Conservation (phyloP, 2,113 vertebrate genomes). For the Neogale vison region DNA sequence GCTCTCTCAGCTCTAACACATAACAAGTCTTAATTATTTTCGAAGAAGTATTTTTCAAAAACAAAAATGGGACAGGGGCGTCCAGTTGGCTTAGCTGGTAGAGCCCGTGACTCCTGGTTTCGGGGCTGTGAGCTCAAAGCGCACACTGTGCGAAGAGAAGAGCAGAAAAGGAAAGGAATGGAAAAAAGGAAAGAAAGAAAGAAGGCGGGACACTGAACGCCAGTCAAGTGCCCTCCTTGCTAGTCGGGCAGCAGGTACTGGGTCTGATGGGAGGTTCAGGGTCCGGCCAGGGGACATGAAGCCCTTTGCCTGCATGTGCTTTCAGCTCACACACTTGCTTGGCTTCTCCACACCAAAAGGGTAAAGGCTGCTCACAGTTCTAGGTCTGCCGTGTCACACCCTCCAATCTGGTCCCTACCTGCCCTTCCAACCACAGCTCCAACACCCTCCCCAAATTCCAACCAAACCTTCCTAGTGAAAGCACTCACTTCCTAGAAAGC, state of each 20-base stretch:
- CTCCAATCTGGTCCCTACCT: background rate
- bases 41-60: background rate
- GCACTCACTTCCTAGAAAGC: too few species aligned
- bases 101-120: background rate
- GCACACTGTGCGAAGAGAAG: too few species aligned
- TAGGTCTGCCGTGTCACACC: background rate
- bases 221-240: too few species aligned
- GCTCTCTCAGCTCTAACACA: background rate
- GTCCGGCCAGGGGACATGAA: background rate
- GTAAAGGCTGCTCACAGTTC: background rate
- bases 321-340: constrained; percentile 84
- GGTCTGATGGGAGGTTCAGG: too few species aligned
- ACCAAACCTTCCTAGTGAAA: background rate
- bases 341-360: background rate
- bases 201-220: background rate
- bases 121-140: background rate
- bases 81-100: background rate
- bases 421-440: background rate
- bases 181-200: background rate
- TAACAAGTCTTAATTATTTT: background rate
- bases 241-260: background rate
- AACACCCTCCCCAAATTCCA: background rate
- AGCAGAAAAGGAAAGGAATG: too few species aligned
- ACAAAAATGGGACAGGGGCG: background rate
- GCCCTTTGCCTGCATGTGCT: background rate